phyloP scores from a whole-genome alignment of 2,888 invertebrate genomes.

The Rhogogaster chlorosoma region DNA sequence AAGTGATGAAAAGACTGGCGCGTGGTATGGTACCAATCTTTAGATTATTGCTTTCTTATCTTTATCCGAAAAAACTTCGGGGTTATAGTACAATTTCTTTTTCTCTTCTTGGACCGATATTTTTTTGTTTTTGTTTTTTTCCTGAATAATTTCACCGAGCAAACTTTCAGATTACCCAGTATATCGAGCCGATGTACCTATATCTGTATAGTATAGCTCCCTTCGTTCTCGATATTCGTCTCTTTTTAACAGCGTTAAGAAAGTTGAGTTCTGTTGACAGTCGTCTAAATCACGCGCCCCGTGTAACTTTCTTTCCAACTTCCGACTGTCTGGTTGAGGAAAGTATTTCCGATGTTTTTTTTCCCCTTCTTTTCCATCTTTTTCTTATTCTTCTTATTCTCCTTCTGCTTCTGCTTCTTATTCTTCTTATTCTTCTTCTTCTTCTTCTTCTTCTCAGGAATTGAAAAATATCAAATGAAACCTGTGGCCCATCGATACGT shows the following conservation, averaged over 20 bases:
- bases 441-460: neutral
- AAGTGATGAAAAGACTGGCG: neutral
- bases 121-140: neutral
- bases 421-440: neutral
- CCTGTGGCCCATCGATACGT: constrained; percentile 20
- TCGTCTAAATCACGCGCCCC: constrained; percentile 45
- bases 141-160: neutral
- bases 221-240: constrained; percentile 4
- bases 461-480: constrained; percentile 42
- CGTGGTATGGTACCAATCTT: neutral
- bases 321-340: constrained; percentile 36
- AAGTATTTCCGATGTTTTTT: constrained; percentile 40
- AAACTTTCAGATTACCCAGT: neutral
- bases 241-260: constrained; percentile 40
- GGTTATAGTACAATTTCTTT: neutral
- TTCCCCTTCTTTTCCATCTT: neutral
- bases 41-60: neutral
- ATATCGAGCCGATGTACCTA: neutral
- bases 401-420: neutral
- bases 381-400: neutral
- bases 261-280: constrained; percentile 45
- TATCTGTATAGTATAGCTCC: neutral
- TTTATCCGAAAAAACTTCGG: neutral
- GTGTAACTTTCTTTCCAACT: constrained; percentile 41
- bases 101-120: neutral